phyloP scores from a whole-genome alignment of 2,113 vertebrate species.

The Furnarius figulus region DNA sequence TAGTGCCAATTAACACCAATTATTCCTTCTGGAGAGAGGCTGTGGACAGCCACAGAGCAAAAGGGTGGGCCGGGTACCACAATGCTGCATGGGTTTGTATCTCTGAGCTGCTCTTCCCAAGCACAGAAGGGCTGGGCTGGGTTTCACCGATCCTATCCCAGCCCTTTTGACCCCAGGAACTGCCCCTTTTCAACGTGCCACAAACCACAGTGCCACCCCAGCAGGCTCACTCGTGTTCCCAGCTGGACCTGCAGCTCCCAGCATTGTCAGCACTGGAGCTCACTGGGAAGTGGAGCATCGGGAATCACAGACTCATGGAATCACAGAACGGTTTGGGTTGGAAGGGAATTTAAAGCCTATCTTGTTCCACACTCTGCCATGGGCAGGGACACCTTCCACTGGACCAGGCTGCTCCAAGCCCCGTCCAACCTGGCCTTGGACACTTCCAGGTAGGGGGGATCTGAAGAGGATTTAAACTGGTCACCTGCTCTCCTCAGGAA shows the following conservation, averaged over 20 bases:
- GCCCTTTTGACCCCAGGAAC: not conserved
- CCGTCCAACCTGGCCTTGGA: accelerated
- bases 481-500: accelerated
- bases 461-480: not conserved
- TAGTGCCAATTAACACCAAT: not conserved
- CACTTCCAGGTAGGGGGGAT: not conserved
- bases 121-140: not conserved
- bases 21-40: not conserved
- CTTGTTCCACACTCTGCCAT: not conserved
- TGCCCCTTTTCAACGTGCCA: not conserved
- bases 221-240: accelerated
- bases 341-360: not conserved
- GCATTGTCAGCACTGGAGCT: accelerated
- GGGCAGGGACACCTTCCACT: not conserved
- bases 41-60: accelerated
- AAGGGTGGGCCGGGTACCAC: not conserved
- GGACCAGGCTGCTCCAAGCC: not conserved
- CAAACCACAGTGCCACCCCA: not conserved
- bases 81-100: not conserved
- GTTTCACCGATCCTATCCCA: too few species aligned
- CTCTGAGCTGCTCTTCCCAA: not conserved
- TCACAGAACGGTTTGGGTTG: not conserved
- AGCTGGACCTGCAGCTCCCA: not conserved
- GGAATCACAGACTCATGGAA: not conserved
- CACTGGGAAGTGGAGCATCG: accelerated